Evolutionary conservation across 2,888 invertebrate species (phyloP), one percentile per base, ranked within the genome.

Genomic region (Leptinotarsa rubiginosa): DNA sequence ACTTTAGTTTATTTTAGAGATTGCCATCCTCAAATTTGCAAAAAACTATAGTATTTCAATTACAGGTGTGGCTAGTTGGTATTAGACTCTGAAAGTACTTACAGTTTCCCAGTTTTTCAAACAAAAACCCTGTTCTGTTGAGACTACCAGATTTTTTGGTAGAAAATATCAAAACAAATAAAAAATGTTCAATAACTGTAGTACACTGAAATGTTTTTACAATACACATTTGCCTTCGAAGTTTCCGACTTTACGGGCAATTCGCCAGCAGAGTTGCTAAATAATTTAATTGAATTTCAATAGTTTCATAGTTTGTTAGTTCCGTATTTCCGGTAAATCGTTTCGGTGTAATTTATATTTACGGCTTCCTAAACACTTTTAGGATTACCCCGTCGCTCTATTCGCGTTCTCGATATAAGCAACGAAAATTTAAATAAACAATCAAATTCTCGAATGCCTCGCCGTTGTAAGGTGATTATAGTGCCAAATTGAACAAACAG

Each of bases 271-370:
- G 62, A 16, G 62, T 62, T 62, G 25, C 31, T 31, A 16, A 18
- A 62, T 31, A 62, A 62, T 62, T 31, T 62, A 62, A 62, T 41
- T 62, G 31, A 62, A 62, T 62, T 62, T 41, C 62, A 62, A 62
- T 62, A 62, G 25, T 25, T 62, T 62, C 62, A 62, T 62, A 41
- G 62, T 62, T 62, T 62, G 62, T 62, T 62, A 31, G 41, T 16
- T 31, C 62, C 62, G 62, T n/a, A 41, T 62, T 41, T 15, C 62
- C 41, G 62, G 62, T 62, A 62, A 62, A 56, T 56, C 18, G 31
- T 31, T 62, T 31, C 62, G 12, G n/a, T 16, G n/a, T 25, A 62
- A 62, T n/a, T 62, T 41, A 62, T 62, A 62, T 62, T 62, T n/a
- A 62, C n/a, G n/a, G 62, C 41, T 62, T 62, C 41, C 62, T n/a